These are phyloP conservation scores for Drosophila macrospina DNA, from an alignment of 2,888 invertebrate genomes.

Conservation along the genomic window DNA sequence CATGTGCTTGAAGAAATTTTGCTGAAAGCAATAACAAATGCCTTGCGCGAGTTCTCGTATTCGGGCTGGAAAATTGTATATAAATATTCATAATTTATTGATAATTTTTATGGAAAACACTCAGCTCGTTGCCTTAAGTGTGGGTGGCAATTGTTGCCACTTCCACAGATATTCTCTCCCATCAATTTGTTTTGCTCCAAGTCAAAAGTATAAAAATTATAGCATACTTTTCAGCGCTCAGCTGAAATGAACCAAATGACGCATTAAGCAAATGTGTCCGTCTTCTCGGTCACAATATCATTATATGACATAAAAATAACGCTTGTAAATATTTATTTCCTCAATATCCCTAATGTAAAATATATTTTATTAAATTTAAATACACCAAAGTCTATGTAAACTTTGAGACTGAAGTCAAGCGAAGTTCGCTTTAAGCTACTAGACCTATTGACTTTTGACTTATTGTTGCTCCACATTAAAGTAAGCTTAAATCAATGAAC, in stretches of 20 bases:
- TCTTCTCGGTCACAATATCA: background rate
- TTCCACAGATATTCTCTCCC: background rate
- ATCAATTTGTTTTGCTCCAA: conserved; percentile 7
- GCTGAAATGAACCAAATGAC: background rate
- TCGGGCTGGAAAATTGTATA: conserved; percentile 29
- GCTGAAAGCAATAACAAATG: conserved; percentile 35
- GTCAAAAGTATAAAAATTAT: conserved; percentile 2
- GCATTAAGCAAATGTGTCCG: background rate
- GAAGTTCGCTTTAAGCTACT: too few relatives aligned
- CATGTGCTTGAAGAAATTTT: conserved; percentile 45
- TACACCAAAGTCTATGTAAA: background rate
- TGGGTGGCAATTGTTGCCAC: background rate
- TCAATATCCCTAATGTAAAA: background rate
- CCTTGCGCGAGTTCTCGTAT: conserved; percentile 4
- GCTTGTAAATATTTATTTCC: background rate
- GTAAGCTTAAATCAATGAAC: too few relatives aligned
- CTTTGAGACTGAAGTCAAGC: too few relatives aligned
- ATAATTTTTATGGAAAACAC: conserved; percentile 17
- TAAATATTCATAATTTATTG: conserved; percentile 58
- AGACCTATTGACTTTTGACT: too few relatives aligned
- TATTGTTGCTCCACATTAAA: too few relatives aligned
- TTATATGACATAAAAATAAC: too few relatives aligned
- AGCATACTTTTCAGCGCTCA: conserved; percentile 21
- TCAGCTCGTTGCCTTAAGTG: conserved; percentile 5
- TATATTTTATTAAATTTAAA: background rate